Conservation (phyloP, 2,797 vertebrate species). For the Diplodus sargus region DNA sequence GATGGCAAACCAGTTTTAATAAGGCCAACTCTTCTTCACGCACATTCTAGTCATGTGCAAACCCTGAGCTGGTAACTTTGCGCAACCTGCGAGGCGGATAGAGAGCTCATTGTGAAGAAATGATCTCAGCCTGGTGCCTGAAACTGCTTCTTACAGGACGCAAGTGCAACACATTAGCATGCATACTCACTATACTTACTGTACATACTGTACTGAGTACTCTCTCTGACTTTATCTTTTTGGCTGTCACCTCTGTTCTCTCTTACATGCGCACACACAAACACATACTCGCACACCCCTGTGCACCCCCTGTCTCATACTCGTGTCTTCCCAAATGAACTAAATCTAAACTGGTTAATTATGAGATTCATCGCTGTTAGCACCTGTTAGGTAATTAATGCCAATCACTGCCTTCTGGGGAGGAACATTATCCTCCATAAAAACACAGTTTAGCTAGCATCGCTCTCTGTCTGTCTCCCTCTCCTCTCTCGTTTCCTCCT, state of each 20-base stretch:
- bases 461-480: slow-evolving; percentile 40
- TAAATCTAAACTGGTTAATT: slow-evolving; percentile 78
- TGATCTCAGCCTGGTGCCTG: background rate
- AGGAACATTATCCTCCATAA: slow-evolving; percentile 75
- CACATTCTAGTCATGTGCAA: background rate
- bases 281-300: slow-evolving; percentile 34
- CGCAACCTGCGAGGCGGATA: slow-evolving; percentile 3
- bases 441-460: slow-evolving; percentile 68
- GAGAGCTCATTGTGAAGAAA: slow-evolving; percentile 1
- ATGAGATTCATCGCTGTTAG: slow-evolving; percentile 78
- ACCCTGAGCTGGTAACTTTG: slow-evolving; percentile 1
- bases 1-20: background rate
- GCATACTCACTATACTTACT: background rate
- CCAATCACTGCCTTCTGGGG: slow-evolving; percentile 80
- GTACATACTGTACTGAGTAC: background rate
- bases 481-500: slow-evolving; percentile 19
- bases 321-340: slow-evolving; percentile 73
- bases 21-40: background rate
- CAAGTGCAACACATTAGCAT: background rate
- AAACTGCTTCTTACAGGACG: background rate
- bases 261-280: slow-evolving; percentile 6
- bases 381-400: slow-evolving; percentile 84
- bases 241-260: slow-evolving; percentile 10
- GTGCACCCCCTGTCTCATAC: slow-evolving; percentile 34
- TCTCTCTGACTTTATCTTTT: slow-evolving; percentile 8